These are phyloP conservation scores for Pocillopora verrucosa DNA, from an alignment of 64 coral and sea anemone species.

Conservation along the genomic window DNA sequence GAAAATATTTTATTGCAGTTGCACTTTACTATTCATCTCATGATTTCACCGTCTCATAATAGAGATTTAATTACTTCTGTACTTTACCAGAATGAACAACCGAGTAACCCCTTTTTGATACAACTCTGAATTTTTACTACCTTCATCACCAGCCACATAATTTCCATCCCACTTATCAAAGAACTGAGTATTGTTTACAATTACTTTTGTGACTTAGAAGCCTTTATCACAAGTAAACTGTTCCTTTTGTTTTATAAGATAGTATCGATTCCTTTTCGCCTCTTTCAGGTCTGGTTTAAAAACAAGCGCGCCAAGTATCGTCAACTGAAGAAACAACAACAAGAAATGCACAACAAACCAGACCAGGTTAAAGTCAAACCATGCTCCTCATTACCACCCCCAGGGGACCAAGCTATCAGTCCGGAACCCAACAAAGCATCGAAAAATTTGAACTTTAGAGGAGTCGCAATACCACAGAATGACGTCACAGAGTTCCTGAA, in stretches of 20 bases:
- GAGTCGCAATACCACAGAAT: conserved; percentile 11
- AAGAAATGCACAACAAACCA: conserved; percentile 21
- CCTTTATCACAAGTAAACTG: too few relatives aligned
- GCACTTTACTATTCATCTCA: too few relatives aligned
- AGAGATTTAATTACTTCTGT: too few relatives aligned
- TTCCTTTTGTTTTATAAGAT: background rate
- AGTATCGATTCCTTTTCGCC: background rate
- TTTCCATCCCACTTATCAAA: too few relatives aligned
- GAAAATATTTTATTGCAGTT: too few relatives aligned
- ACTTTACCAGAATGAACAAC: too few relatives aligned
- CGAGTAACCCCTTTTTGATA: too few relatives aligned
- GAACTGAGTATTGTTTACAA: too few relatives aligned
- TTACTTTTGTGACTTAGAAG: background rate
- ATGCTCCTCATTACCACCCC: background rate
- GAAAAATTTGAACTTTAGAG: conserved; percentile 6
- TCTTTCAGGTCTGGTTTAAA: conserved; percentile 62
- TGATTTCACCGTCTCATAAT: too few relatives aligned
- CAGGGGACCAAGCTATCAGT: conserved; percentile 4
- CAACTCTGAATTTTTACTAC: too few relatives aligned
- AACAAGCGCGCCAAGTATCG: conserved; percentile 65
- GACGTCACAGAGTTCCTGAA: conserved; percentile 1
- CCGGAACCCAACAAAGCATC: background rate
- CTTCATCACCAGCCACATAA: too few relatives aligned
- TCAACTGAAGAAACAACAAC: conserved; percentile 65
- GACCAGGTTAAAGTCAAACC: conserved; percentile 8